Percentiles rank a stretch among this genome's conserved stretches.
These are phyloP conservation scores for Spodoptera frugiperda DNA, from an alignment of 1,140 invertebrate species.

Conservation along the genomic window DNA sequence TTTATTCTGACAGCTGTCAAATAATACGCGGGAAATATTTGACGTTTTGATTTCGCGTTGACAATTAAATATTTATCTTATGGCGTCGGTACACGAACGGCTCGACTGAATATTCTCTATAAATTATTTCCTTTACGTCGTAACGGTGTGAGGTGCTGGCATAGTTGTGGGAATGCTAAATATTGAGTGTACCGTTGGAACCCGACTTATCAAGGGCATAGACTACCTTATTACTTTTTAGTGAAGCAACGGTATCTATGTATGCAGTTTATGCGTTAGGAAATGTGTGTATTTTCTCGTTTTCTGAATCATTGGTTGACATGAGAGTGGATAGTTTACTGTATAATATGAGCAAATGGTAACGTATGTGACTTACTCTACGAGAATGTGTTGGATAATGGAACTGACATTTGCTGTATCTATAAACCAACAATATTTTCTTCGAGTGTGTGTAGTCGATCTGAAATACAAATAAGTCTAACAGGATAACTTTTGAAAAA, in stretches of 20 bases:
- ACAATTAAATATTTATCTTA: constrained; percentile 25
- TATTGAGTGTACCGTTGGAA: constrained; percentile 14
- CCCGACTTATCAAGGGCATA: background rate
- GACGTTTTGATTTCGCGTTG: constrained; percentile 28
- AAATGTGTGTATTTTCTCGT: background rate
- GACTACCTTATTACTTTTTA: constrained; percentile 4
- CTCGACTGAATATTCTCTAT: constrained; percentile 16
- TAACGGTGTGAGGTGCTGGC: constrained; percentile 13
- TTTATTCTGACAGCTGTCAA: constrained; percentile 30
- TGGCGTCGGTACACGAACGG: background rate
- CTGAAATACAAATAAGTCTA: too few relatives aligned
- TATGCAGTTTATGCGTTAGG: background rate
- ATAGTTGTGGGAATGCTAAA: constrained; percentile 23
- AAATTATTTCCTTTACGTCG: constrained; percentile 16
- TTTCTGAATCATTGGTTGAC: constrained; percentile 12
- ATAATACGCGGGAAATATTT: constrained; percentile 27
- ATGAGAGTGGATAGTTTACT: constrained; percentile 11
- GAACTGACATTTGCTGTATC: background rate
- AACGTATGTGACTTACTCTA: background rate
- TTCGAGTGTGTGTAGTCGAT: background rate
- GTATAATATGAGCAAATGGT: background rate
- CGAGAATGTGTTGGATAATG: background rate
- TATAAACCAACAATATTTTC: background rate
- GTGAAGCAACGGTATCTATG: background rate
- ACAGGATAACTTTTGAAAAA: too few relatives aligned